phyloP scores from a whole-genome alignment of 2,797 vertebrate genomes.

The Chelidonichthys spinosus region DNA sequence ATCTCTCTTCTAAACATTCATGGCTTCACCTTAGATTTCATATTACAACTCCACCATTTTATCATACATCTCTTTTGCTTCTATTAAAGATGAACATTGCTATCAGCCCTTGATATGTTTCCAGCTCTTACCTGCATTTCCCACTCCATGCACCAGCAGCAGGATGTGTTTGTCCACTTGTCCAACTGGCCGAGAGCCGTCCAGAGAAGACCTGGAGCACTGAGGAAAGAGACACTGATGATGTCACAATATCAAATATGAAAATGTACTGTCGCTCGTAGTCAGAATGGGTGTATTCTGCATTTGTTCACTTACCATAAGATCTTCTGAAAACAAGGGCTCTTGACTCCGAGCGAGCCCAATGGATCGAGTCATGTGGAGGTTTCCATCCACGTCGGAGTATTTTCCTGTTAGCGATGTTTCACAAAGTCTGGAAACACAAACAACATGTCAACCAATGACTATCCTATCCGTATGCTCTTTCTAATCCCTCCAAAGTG shows the following conservation, averaged over 20 bases:
- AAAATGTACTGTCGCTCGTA: background rate
- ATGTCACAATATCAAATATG: background rate
- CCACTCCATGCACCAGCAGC: constrained; percentile 95
- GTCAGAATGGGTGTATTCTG: background rate
- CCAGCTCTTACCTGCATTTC: constrained; percentile 87
- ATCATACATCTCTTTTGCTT: background rate
- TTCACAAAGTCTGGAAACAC: constrained; percentile 89
- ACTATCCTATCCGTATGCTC: background rate
- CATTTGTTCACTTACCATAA: constrained; percentile 73
- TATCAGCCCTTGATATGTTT: background rate
- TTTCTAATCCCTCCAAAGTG: background rate
- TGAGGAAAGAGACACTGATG: constrained; percentile 53
- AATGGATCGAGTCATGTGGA: constrained; percentile 81
- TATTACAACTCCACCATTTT: background rate
- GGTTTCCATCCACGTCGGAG: constrained; percentile 85
- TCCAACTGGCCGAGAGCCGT: constrained; percentile 91
- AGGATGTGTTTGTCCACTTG: constrained; percentile 98
- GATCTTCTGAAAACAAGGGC: constrained; percentile 89
- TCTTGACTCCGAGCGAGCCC: constrained; percentile 95
- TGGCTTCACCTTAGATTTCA: background rate
- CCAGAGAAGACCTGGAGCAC: constrained; percentile 90
- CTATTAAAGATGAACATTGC: background rate
- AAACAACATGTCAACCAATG: constrained; percentile 6
- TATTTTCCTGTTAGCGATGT: constrained; percentile 89
- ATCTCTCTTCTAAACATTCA: background rate